Evolutionary conservation across 2,797 vertebrate species (phyloP).

Genomic region (Etheostoma perlongum): DNA sequence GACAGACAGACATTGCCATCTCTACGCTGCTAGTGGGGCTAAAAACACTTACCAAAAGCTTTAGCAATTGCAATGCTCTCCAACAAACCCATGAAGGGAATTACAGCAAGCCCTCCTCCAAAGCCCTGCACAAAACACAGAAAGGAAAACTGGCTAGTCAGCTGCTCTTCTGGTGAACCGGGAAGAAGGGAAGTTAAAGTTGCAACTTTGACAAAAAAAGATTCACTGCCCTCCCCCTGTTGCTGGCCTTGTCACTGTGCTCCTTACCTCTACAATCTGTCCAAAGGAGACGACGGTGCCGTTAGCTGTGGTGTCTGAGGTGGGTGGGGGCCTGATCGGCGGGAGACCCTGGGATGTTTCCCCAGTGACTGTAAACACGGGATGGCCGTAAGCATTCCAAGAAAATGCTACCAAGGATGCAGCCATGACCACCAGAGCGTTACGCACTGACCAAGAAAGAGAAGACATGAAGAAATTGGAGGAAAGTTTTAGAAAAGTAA

Average conservation of each 20-base stretch:
- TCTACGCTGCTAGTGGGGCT: background rate
- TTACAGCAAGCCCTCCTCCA: slow-evolving; percentile 90
- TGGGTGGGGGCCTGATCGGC: slow-evolving; percentile 80
- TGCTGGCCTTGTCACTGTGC: background rate
- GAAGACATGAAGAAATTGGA: background rate
- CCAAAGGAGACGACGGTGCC: slow-evolving; percentile 86
- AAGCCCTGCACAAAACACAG: slow-evolving; percentile 84
- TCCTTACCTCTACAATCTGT: slow-evolving; percentile 82
- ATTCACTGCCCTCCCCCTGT: background rate
- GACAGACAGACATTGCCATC: background rate
- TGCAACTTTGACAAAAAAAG: background rate
- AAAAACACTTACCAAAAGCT: slow-evolving; percentile 89
- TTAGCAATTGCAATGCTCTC: slow-evolving; percentile 95
- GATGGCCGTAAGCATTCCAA: slow-evolving; percentile 83
- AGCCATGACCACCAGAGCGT: slow-evolving; percentile 90
- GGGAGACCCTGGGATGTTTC: slow-evolving; percentile 89
- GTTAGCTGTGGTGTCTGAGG: slow-evolving; percentile 85
- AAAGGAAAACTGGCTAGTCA: slow-evolving; percentile 8
- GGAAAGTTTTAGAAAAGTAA: background rate
- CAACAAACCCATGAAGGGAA: slow-evolving; percentile 93
- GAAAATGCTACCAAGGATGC: slow-evolving; percentile 88
- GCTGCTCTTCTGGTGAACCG: background rate
- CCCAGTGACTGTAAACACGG: slow-evolving; percentile 90
- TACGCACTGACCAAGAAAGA: slow-evolving; percentile 85
- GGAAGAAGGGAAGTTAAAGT: slow-evolving; percentile 53